A percentile compares a stretch with the other conserved stretches of the same genome.
phyloP scores from a whole-genome alignment of 2,797 vertebrate species.

The Gymnothorax javanicus region DNA sequence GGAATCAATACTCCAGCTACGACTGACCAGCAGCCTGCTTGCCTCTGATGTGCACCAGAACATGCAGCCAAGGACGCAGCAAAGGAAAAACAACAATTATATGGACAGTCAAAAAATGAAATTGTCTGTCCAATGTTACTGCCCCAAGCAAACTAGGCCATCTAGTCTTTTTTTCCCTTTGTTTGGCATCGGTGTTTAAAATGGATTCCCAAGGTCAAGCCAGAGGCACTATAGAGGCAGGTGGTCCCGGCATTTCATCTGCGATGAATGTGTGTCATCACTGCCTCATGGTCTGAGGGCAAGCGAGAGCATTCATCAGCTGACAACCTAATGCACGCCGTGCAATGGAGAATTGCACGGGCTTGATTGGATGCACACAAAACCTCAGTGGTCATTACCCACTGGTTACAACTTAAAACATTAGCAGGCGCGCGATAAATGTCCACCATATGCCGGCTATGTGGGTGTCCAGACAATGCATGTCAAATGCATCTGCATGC shows the following conservation, averaged over 20 bases:
- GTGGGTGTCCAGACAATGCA: constrained; percentile 15
- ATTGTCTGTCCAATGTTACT: constrained; percentile 53
- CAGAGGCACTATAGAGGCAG: constrained; percentile 62
- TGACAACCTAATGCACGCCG: constrained; percentile 71
- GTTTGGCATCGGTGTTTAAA: constrained; percentile 65
- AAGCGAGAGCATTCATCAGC: constrained; percentile 61
- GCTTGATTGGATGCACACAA: constrained; percentile 32
- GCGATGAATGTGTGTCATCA: constrained; percentile 71
- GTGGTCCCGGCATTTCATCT: constrained; percentile 70
- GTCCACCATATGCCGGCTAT: constrained; percentile 33
- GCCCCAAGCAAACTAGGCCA: constrained; percentile 42
- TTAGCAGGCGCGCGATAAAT: constrained; percentile 29
- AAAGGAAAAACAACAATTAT: background rate
- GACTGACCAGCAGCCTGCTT: constrained; percentile 42
- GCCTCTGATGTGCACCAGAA: constrained; percentile 16
- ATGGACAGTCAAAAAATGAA: constrained; percentile 12
- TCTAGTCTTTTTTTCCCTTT: constrained; percentile 29
- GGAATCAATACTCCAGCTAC: constrained; percentile 34
- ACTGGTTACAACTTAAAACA: constrained; percentile 42
- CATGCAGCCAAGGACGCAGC: background rate
- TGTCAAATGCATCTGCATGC: background rate
- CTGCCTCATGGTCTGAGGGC: constrained; percentile 56
- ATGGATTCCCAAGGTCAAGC: constrained; percentile 70
- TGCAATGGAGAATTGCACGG: constrained; percentile 49
- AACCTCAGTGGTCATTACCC: constrained; percentile 51